phyloP scores from a whole-genome alignment of 2,888 invertebrate genomes.

The Parnassius orleans region DNA sequence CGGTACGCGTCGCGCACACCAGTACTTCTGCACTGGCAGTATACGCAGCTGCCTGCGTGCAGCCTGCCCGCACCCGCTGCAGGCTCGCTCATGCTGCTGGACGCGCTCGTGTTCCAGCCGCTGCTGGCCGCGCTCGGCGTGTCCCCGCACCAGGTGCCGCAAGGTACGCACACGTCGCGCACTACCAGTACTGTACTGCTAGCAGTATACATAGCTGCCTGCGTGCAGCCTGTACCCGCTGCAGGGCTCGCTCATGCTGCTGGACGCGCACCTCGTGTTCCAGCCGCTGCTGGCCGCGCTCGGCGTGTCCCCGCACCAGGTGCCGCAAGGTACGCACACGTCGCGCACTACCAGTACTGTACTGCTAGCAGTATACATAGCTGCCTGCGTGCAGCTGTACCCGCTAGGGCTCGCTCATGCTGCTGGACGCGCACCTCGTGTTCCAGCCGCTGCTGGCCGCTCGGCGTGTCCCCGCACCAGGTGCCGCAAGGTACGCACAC shows the following conservation, averaged over 20 bases:
- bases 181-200: too few species aligned
- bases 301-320: slow-evolving; percentile 94
- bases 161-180: slow-evolving; percentile 42
- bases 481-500: slow-evolving; percentile 73
- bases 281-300: slow-evolving; percentile 94
- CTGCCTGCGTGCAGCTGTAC: slow-evolving; percentile 84
- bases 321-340: slow-evolving; percentile 64
- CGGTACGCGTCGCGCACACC: slow-evolving; percentile 27
- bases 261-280: slow-evolving; percentile 96
- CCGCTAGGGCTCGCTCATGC: slow-evolving; percentile 90
- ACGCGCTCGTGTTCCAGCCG: slow-evolving; percentile 96
- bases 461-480: slow-evolving; percentile 95
- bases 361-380: neutral
- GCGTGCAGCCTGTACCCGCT: slow-evolving; percentile 87
- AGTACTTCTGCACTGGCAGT: too few species aligned
- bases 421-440: slow-evolving; percentile 92
- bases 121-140: slow-evolving; percentile 93
- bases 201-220: slow-evolving; percentile 46
- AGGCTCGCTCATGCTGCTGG: slow-evolving; percentile 90
- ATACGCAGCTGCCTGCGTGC: slow-evolving; percentile 74
- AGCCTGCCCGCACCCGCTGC: slow-evolving; percentile 86
- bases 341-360: neutral
- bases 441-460: slow-evolving; percentile 94
- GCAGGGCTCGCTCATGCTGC: slow-evolving; percentile 90
- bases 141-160: slow-evolving; percentile 90